These are phyloP conservation scores for Capromys pilorides DNA, from an alignment of 2,797 vertebrate genomes.

Conservation along the genomic window DNA sequence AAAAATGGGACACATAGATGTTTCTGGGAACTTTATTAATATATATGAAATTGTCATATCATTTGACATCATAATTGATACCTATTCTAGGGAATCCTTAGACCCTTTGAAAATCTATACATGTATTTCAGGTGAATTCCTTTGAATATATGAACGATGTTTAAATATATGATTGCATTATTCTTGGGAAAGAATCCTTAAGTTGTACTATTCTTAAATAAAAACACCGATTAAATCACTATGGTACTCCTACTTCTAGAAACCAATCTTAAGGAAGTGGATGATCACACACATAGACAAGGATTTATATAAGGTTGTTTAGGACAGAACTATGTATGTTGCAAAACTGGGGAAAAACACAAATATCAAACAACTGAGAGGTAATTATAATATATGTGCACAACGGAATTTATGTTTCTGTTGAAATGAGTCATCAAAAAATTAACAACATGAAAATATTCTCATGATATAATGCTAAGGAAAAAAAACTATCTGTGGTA, in stretches of 20 bases:
- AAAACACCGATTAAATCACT: constrained; percentile 55
- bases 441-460: constrained; percentile 59
- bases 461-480: constrained; percentile 62
- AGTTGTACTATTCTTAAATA: constrained; percentile 55
- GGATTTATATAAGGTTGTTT: constrained; percentile 63
- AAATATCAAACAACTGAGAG: constrained; percentile 69
- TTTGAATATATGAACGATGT: constrained; percentile 26
- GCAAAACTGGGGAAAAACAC: constrained; percentile 61
- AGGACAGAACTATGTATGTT: constrained; percentile 17
- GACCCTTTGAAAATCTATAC: constrained; percentile 9
- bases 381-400: constrained; percentile 64
- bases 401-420: constrained; percentile 62
- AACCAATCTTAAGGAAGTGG: constrained; percentile 61
- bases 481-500: constrained; percentile 46
- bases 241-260: background rate
- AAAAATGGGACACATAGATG: background rate
- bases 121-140: constrained; percentile 43
- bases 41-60: background rate
- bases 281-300: constrained; percentile 46
- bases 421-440: constrained; percentile 73
- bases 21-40: constrained; percentile 39
- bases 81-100: constrained; percentile 24
- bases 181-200: constrained; percentile 41
- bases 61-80: constrained; percentile 24
- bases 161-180: constrained; percentile 46